Conservation (phyloP, 2,113 vertebrate genomes). For the Puntigrus tetrazona region DNA sequence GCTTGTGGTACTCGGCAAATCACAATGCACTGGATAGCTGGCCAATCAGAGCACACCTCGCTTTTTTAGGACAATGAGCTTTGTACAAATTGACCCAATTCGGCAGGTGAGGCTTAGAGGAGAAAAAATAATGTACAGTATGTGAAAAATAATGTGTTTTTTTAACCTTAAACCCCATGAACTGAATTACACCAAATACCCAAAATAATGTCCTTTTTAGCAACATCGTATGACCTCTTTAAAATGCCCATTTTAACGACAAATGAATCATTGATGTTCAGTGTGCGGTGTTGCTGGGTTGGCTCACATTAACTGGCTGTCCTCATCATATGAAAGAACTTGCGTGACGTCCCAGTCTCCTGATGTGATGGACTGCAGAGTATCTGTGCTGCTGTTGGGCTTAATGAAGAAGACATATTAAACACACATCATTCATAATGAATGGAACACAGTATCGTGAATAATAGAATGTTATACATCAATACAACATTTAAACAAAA, state of each 20-base stretch:
- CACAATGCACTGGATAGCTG: no score
- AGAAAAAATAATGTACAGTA: no score
- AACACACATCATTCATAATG: neutral
- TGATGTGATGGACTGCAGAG: conserved; percentile 91
- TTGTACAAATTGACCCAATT: no score
- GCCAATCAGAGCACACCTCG: no score
- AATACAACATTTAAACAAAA: neutral
- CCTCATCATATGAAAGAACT: conserved; percentile 90
- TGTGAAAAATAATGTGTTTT: no score
- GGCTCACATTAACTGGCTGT: conserved; percentile 88
- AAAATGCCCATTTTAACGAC: neutral
- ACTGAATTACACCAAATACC: no score
- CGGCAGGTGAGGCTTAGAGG: no score
- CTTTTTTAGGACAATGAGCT: no score
- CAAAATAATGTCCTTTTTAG: no score
- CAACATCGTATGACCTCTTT: no score
- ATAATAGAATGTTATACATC: neutral
- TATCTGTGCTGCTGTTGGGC: conserved; percentile 91
- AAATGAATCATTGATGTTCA: neutral
- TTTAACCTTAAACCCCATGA: no score
- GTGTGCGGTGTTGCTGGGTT: conserved; percentile 21
- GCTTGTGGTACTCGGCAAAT: no score
- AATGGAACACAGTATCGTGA: neutral
- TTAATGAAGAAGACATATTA: conserved; percentile 66
- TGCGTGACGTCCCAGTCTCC: conserved; percentile 95